phyloP scores from a whole-genome alignment of 2,113 vertebrate species.

The Tragelaphus imberbis region DNA sequence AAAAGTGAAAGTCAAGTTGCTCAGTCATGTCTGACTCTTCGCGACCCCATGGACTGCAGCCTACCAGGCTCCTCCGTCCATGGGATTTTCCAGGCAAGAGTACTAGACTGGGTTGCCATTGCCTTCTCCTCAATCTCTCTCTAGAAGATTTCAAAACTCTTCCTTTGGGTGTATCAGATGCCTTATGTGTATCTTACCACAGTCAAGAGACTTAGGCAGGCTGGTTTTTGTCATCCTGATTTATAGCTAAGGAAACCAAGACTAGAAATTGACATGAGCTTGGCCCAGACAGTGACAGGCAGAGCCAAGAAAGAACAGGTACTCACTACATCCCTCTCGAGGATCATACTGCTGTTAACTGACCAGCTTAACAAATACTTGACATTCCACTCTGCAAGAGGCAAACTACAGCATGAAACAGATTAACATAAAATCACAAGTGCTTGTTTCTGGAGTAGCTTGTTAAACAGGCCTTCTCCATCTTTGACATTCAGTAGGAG shows the following conservation, averaged over 20 bases:
- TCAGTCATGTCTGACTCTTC: fast-evolving
- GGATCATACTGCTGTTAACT: background rate
- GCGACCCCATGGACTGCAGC: no score
- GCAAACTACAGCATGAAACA: background rate
- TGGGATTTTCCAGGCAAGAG: no score
- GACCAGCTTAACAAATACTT: background rate
- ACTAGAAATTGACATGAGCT: background rate
- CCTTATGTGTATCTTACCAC: background rate
- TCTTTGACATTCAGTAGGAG: background rate
- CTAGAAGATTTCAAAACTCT: background rate
- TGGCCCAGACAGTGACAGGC: background rate
- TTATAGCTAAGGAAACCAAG: background rate
- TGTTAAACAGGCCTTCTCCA: background rate
- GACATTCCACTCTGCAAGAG: background rate
- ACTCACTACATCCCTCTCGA: background rate
- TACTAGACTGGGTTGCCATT: no score
- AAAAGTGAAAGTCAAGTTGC: no score
- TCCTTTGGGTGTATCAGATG: background rate
- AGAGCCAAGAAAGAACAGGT: background rate
- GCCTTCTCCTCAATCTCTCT: background rate
- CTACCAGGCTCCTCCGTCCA: no score
- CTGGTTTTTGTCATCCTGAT: background rate
- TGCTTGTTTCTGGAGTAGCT: background rate
- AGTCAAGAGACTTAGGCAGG: background rate
- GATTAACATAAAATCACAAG: background rate